Conservation (phyloP, 2,113 vertebrate genomes). For the Coryphaenoides rupestris region DNA sequence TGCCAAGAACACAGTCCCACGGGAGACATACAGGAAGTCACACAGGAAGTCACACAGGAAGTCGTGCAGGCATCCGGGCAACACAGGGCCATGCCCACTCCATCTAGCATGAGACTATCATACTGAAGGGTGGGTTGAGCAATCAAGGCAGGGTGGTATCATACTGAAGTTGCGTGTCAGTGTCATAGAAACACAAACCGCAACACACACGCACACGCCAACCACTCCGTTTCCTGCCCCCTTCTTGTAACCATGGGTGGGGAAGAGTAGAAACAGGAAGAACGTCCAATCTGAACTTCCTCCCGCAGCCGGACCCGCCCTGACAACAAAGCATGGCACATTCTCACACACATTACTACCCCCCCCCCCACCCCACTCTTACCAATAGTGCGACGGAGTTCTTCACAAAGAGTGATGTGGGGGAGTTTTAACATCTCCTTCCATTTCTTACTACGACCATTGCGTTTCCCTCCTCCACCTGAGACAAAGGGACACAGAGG, state of each 20-base stretch:
- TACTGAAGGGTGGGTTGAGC: too few species aligned
- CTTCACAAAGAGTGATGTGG: slow-evolving; percentile 80
- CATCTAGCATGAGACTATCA: too few species aligned
- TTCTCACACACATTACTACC: too few species aligned
- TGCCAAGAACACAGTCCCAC: too few species aligned
- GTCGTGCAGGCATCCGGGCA: too few species aligned
- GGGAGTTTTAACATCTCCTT: slow-evolving; percentile 90
- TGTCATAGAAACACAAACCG: slow-evolving; percentile 11
- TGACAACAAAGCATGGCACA: slow-evolving; percentile 42
- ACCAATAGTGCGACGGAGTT: slow-evolving; percentile 81
- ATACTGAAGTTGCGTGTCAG: slow-evolving; percentile 27
- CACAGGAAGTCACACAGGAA: too few species aligned
- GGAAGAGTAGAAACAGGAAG: slow-evolving; percentile 68
- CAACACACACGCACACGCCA: slow-evolving; percentile 11
- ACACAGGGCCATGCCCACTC: too few species aligned
- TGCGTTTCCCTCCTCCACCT: slow-evolving; percentile 83
- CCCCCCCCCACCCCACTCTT: slow-evolving; percentile 61
- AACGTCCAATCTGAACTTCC: slow-evolving; percentile 70
- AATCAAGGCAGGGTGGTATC: too few species aligned
- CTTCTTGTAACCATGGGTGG: slow-evolving; percentile 59
- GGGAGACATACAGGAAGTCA: too few species aligned
- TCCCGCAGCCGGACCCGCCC: slow-evolving; percentile 54
- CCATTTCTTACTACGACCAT: slow-evolving; percentile 91
- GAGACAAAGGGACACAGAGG: background rate
- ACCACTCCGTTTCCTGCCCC: slow-evolving; percentile 57